Percentiles rank a stretch among this genome's conserved stretches.
These are phyloP conservation scores for Eleginops maclovinus DNA, from an alignment of 2,113 vertebrate species.

Conservation along the genomic window DNA sequence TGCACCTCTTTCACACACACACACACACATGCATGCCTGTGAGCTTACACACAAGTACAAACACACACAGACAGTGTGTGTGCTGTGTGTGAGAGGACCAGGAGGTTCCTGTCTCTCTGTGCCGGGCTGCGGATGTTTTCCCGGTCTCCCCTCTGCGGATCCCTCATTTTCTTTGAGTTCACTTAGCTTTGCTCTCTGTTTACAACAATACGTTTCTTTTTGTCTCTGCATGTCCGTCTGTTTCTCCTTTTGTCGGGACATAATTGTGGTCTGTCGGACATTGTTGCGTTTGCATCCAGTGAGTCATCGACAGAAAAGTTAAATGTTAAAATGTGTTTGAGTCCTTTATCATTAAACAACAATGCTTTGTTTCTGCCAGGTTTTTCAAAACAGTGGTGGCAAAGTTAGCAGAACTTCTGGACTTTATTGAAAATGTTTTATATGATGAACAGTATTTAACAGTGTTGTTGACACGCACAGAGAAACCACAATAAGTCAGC, in stretches of 20 bases:
- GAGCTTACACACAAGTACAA: neutral
- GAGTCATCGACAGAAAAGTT: conserved; percentile 17
- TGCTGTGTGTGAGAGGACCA: conserved; percentile 38
- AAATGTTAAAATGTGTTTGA: conserved; percentile 28
- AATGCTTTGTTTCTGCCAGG: neutral
- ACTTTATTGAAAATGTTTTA: neutral
- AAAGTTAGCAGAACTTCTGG: neutral
- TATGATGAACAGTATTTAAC: neutral
- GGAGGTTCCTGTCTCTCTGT: conserved; percentile 60
- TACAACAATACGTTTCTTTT: neutral
- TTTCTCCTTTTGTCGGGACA: conserved; percentile 29
- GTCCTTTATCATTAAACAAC: conserved; percentile 7
- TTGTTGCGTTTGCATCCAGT: conserved; percentile 32
- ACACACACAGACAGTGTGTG: conserved; percentile 28
- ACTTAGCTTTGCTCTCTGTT: conserved; percentile 1
- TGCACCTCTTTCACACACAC: conserved; percentile 33
- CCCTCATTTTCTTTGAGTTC: conserved; percentile 54
- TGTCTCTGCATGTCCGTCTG: conserved; percentile 12
- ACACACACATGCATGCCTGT: conserved; percentile 40
- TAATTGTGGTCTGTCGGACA: conserved; percentile 17
- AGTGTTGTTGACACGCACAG: conserved; percentile 3
- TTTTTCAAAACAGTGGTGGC: neutral
- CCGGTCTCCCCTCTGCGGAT: conserved; percentile 53
- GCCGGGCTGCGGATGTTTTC: conserved; percentile 71
- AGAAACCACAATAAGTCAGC: neutral